Conservation (phyloP, 2,888 invertebrate genomes). For the Athrips mouffetella region DNA sequence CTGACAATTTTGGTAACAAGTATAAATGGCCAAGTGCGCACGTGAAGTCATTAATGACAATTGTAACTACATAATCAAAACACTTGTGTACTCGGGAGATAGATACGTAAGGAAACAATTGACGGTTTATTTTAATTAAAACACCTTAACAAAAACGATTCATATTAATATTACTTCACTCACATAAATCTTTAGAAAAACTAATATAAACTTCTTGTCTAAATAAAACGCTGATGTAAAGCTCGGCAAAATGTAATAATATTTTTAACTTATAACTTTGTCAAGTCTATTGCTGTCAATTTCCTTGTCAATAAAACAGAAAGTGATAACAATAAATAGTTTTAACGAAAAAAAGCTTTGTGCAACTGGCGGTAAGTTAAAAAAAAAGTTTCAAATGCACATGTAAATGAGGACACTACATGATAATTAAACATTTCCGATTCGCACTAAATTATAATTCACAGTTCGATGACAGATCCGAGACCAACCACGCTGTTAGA, state of each 20-base stretch:
- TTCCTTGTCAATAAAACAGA: too few relatives aligned
- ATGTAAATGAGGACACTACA: not conserved
- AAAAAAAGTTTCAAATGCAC: not conserved
- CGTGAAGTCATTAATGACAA: constrained; percentile 29
- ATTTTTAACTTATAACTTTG: too few relatives aligned
- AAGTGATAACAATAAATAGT: too few relatives aligned
- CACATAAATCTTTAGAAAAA: too few relatives aligned
- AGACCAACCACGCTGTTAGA: constrained; percentile 15
- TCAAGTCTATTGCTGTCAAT: too few relatives aligned
- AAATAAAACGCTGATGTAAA: too few relatives aligned
- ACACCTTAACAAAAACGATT: not conserved
- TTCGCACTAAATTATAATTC: constrained; percentile 5
- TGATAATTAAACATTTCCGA: not conserved
- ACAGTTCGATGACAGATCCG: constrained; percentile 13
- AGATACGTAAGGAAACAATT: constrained; percentile 13
- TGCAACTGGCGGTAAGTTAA: not conserved
- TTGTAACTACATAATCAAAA: constrained; percentile 30
- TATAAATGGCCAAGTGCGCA: not conserved
- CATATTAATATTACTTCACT: too few relatives aligned
- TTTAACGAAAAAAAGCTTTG: too few relatives aligned
- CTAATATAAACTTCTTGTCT: too few relatives aligned
- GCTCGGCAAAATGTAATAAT: too few relatives aligned
- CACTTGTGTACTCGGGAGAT: constrained; percentile 38
- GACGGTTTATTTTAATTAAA: not conserved
- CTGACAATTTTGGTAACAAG: constrained; percentile 18